A percentile compares a stretch with the other conserved stretches of the same genome.
Conservation (phyloP, 2,113 vertebrate genomes). For the Cyprinodon tularosa region DNA sequence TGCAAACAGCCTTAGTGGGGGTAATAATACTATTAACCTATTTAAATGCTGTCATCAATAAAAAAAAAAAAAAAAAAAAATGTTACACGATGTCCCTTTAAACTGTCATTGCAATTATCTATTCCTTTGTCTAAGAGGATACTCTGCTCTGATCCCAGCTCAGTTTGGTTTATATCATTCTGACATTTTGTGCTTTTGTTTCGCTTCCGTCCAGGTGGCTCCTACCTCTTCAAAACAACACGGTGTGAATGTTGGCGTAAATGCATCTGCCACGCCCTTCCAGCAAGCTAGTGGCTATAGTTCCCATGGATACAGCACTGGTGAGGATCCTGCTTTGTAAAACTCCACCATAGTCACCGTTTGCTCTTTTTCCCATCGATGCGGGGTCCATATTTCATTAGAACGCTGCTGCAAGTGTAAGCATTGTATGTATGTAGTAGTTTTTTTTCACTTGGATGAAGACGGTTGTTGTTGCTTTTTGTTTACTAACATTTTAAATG, state of each 20-base stretch:
- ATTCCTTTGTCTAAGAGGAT: background rate
- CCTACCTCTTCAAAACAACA: conserved; percentile 99
- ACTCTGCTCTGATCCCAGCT: background rate
- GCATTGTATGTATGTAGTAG: conserved; percentile 20
- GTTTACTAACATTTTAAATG: background rate
- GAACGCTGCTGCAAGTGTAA: conserved; percentile 34
- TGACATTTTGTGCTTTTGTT: background rate
- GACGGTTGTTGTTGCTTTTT: conserved; percentile 18
- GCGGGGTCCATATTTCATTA: conserved; percentile 24
- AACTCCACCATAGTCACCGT: conserved; percentile 23
- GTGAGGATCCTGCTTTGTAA: conserved; percentile 71
- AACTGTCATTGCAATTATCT: no score
- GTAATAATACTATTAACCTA: no score
- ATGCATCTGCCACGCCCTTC: conserved; percentile 92
- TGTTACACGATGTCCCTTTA: no score
- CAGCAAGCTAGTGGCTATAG: conserved; percentile 96
- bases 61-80: no score
- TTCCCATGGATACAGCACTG: conserved; percentile 95
- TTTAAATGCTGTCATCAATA: no score
- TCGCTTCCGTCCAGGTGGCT: conserved; percentile 83
- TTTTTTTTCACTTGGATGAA: conserved; percentile 28
- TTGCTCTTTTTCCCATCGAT: conserved; percentile 13
- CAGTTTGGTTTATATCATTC: background rate
- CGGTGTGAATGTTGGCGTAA: conserved; percentile 96
- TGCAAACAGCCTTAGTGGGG: no score